Percentiles rank a stretch among this genome's conserved stretches.
phyloP scores from a whole-genome alignment of 37 sponge, comb jelly and placozoan genomes.

The Ianthella basta region DNA sequence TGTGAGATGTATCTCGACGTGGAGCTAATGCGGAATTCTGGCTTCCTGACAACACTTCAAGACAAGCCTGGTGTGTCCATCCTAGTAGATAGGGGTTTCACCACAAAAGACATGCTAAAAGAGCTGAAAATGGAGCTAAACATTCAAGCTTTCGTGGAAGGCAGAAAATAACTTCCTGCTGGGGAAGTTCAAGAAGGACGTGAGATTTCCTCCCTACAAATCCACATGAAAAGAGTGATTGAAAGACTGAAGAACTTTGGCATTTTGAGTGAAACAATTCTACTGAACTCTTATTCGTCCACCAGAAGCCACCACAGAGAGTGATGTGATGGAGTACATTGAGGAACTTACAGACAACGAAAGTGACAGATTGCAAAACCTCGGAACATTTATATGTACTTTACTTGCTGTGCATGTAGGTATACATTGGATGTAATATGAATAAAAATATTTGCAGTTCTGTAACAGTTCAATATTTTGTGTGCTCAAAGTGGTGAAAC shows the following conservation, averaged over 20 bases:
- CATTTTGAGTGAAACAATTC: conserved; percentile 53
- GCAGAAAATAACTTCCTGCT: conserved; percentile 47
- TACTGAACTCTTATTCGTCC: conserved; percentile 47
- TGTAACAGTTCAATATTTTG: not conserved
- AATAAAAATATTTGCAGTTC: too few species aligned
- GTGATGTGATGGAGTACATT: conserved; percentile 33
- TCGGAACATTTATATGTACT: not conserved
- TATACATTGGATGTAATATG: not conserved
- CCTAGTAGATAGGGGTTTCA: conserved; percentile 75
- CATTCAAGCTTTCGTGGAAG: conserved; percentile 64
- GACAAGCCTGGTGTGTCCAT: conserved; percentile 49
- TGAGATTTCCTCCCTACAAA: conserved; percentile 56
- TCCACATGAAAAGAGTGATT: not conserved
- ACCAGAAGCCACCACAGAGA: conserved; percentile 11
- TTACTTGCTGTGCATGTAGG: not conserved
- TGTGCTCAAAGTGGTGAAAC: not conserved
- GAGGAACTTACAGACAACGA: not conserved
- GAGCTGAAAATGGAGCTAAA: conserved; percentile 51
- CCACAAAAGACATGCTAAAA: conserved; percentile 55
- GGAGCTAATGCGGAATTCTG: conserved; percentile 38
- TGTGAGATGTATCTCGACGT: conserved; percentile 55
- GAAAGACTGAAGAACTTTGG: conserved; percentile 30
- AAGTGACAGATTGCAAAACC: not conserved
- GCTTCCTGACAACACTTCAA: conserved; percentile 29
- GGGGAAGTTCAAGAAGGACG: conserved; percentile 53